A percentile compares a stretch with the other conserved stretches of the same genome.
phyloP scores from a whole-genome alignment of 2,113 vertebrate species.

The Genyomyrus donnyi region DNA sequence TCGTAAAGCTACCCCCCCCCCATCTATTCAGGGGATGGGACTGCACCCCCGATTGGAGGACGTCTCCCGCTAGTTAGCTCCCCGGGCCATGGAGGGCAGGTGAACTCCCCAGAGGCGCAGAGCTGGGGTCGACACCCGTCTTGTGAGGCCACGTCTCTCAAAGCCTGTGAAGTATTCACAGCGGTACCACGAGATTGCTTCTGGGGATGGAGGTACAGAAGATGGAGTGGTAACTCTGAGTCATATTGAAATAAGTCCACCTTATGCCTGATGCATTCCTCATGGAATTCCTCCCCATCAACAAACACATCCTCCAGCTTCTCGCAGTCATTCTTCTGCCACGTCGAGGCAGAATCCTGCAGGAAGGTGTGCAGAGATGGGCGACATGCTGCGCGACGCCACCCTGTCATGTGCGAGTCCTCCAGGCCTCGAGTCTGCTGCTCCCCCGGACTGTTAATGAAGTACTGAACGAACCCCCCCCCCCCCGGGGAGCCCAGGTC shows the following conservation, averaged over 20 bases:
- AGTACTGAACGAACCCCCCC: slow-evolving; percentile 14
- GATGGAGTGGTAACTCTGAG: background rate
- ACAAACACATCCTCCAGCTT: background rate
- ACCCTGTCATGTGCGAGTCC: slow-evolving; percentile 18
- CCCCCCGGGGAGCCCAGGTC: background rate
- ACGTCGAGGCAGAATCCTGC: background rate
- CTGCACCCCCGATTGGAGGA: background rate
- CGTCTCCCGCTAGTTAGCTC: background rate
- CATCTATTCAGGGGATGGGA: background rate
- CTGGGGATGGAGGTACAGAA: background rate
- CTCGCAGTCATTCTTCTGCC: background rate
- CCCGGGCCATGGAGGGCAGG: background rate
- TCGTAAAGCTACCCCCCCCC: background rate
- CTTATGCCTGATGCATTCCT: background rate
- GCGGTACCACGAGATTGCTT: background rate
- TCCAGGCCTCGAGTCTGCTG: slow-evolving; percentile 23
- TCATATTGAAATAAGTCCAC: background rate
- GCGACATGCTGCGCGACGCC: background rate
- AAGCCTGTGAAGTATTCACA: background rate
- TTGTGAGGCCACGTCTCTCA: background rate
- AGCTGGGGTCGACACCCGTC: background rate
- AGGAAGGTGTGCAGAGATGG: background rate
- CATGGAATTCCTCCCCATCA: background rate
- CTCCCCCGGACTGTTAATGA: slow-evolving; percentile 40
- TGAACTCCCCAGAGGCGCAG: background rate